Evolutionary conservation across 2,888 invertebrate genomes (phyloP).

Genomic region (Epinotia demarniana): DNA sequence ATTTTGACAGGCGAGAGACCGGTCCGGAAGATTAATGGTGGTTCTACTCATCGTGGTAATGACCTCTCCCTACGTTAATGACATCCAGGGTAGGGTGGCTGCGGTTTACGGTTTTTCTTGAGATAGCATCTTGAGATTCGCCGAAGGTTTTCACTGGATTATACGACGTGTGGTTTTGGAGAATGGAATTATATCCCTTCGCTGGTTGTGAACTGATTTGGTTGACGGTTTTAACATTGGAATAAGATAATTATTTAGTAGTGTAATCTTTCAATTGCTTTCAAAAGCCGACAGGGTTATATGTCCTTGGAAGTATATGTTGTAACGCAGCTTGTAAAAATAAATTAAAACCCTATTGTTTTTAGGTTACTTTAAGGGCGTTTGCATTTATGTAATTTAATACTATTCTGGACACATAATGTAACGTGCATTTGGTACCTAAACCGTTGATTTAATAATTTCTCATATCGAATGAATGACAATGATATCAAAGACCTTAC

Average conservation of each 20-base stretch:
- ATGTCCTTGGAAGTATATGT: no score
- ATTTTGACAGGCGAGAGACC: conserved; percentile 82
- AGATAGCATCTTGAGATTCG: conserved; percentile 40
- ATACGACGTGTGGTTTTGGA: conserved; percentile 19
- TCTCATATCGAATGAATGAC: no score
- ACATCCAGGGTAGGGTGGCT: conserved; percentile 74
- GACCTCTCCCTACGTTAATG: conserved; percentile 80
- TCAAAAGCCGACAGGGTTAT: no score
- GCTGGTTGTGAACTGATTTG: neutral
- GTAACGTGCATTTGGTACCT: no score
- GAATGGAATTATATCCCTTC: neutral
- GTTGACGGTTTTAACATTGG: neutral
- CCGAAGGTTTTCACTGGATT: conserved; percentile 29
- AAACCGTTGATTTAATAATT: no score
- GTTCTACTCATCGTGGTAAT: conserved; percentile 83
- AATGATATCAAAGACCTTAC: no score
- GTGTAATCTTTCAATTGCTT: neutral
- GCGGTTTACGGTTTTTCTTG: conserved; percentile 42
- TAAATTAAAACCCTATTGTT: no score
- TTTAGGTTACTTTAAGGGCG: no score
- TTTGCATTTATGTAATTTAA: no score
- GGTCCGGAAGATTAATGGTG: conserved; percentile 81
- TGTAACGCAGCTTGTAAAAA: neutral
- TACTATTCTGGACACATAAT: no score
- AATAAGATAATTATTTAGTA: neutral